These are phyloP conservation scores for Euura lappo DNA, from an alignment of 1,140 invertebrate species.

Conservation along the genomic window DNA sequence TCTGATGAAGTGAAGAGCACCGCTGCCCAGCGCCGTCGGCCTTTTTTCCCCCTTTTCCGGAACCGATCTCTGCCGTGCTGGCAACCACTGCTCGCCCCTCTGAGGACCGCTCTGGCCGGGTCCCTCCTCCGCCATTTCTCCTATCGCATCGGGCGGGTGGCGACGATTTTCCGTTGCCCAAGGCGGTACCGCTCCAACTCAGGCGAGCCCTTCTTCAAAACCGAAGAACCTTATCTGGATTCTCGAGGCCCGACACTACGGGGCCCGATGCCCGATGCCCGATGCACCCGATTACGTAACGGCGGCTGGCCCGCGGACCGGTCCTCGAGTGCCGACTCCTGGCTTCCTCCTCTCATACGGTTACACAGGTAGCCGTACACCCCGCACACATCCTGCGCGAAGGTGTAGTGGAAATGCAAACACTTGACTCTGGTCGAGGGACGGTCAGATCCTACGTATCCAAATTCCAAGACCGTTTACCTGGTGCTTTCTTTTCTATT, in stretches of 20 bases:
- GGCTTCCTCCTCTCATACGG: background rate
- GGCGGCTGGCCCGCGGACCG: background rate
- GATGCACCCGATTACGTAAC: conserved; percentile 6
- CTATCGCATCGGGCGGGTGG: background rate
- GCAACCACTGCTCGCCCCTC: conserved; percentile 47
- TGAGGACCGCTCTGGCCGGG: conserved; percentile 31
- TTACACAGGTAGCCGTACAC: background rate
- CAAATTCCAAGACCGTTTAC: too few relatives aligned
- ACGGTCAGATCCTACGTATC: background rate
- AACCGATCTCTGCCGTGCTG: conserved; percentile 21
- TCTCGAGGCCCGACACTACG: background rate
- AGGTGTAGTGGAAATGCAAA: background rate
- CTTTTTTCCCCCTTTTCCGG: conserved; percentile 41
- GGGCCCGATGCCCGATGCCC: conserved; percentile 1
- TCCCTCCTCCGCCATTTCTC: conserved; percentile 35
- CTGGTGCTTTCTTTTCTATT: too few relatives aligned
- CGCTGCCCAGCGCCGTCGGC: conserved; percentile 38
- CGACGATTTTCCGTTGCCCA: too few relatives aligned
- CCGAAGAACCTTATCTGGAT: background rate
- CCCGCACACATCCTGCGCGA: background rate
- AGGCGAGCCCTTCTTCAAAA: background rate
- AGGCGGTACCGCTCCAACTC: too few relatives aligned
- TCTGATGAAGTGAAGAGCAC: conserved; percentile 51
- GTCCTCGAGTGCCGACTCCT: background rate
- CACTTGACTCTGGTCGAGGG: background rate